Evolutionary conservation across 2,797 vertebrate genomes (phyloP), one percentile per base, ranked within the genome.

Genomic region (Kryptopterus vitreolus): DNA sequence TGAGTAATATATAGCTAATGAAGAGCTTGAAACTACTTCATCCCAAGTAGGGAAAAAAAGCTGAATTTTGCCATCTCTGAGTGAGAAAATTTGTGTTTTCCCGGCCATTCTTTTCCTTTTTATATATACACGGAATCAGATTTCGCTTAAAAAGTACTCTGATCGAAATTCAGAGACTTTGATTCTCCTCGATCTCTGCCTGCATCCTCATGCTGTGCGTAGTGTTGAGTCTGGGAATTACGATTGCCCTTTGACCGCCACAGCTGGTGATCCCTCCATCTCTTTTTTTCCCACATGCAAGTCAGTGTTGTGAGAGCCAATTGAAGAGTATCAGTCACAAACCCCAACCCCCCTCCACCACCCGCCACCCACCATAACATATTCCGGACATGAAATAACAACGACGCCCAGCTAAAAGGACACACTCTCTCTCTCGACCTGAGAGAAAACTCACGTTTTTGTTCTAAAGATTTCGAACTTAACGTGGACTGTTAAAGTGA

Each of bases 221-320:
- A 50, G 59, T 78, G 70, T 80, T 75, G 43, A 84, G 83, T 88
- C 85, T 88, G 87, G 86, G 87, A 88, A 88, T 84, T 48, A 80
- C 57, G 7, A 52, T 43, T 83, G 79, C 81, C 82, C 86, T 68
- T 57, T 62, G 83, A 86, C 80, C 81, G 66, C 81, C 82, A 78
- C 87, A 81, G 85, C 84, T 82, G 81, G 80, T 48, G 73, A 53
- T 61, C 79, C 69, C 76, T 33, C 48, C 48, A 74, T 72, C 81
- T 43, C 63, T 69, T 68, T 53, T 82, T 84, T 74, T 87, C 59
- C 58, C 76, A 77, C 84, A 82, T 89, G 84, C 86, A 79, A n/a
- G 63, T 77, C 75, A 43, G 83, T 85, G 85, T 80, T 71, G 73
- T 20, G 29, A 68, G 72, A 70, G 55, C 80, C 68, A 70, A 62